Base-by-base conservation (phyloP, 2,113 vertebrate genomes). In the Syngnathus scovelli region DNA sequence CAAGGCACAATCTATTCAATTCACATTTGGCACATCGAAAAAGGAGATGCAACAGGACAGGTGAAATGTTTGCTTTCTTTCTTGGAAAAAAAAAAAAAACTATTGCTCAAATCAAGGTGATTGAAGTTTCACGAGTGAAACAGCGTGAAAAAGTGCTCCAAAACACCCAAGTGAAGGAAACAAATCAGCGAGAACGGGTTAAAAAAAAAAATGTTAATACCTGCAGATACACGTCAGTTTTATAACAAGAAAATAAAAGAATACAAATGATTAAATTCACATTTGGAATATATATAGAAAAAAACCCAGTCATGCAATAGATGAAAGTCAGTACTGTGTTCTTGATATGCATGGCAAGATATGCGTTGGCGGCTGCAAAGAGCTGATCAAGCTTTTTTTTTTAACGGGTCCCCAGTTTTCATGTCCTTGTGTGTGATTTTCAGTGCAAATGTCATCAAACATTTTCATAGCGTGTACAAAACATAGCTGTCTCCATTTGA, bases 361-460 rank as follows among this genome's bases (percentile, higher is more conserved):
- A 18, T 60, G 7, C n/a, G 12, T 61, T 39, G 19, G 65, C 41
- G 61, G 3, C 0, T 18, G 7, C 2, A 63, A 27, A 63, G 2
- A 62, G n/a, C 4, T 3, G 18, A 64, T 38, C 46, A 7, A 69
- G 43, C 64, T 41, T 56, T 15, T 23, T 21, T 55, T 70, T 2
- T 7, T 27, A 76, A 75, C 78, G 68, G 43, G 72, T 52, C 48
- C 63, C 66, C 64, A 48, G 2, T 21, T 7, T 21, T 2, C 44
- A 48, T 7, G 18, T 52, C 49, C 49, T 54, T 18, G 16, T 61
- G 37, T 11, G 21, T 61, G 59, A 21, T 19, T 61, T 9, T 12
- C 36, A 61, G 37, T 61, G 59, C 59, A 61, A 61, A 61, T 61
- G 21, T 60, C 5, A n/a, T n/a, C n/a, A n/a, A 4, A 55, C 27